These are phyloP conservation scores for Aleiodes alternator DNA, from an alignment of 2,888 invertebrate genomes.

Conservation along the genomic window DNA sequence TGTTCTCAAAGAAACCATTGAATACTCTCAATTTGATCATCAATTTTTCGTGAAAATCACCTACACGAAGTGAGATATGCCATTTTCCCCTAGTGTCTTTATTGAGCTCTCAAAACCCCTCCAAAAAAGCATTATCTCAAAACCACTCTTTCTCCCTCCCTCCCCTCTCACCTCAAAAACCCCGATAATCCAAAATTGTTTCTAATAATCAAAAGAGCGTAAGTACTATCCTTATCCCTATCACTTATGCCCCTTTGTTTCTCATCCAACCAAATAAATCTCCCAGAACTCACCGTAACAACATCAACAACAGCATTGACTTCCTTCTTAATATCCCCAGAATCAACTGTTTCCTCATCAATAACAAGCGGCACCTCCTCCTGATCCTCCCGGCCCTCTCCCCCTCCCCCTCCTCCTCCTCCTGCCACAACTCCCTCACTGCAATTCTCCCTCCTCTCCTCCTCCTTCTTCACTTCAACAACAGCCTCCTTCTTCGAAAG, in stretches of 20 bases:
- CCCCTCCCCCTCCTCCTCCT: conserved; percentile 38
- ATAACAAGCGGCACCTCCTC: conserved; percentile 73
- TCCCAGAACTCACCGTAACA: conserved; percentile 58
- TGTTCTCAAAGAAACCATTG: too few species aligned
- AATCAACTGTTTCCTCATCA: conserved; percentile 71
- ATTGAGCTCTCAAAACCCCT: too few species aligned
- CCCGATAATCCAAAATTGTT: too few species aligned
- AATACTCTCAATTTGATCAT: background rate
- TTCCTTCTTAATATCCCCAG: conserved; percentile 58
- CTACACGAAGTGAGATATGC: conserved; percentile 47
- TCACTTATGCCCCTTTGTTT: too few species aligned
- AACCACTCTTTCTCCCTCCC: too few species aligned
- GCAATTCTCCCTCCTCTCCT: conserved; percentile 63
- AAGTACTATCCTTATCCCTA: too few species aligned
- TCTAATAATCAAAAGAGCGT: too few species aligned
- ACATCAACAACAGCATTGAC: conserved; percentile 52
- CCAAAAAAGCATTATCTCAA: too few species aligned
- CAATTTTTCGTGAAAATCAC: conserved; percentile 49
- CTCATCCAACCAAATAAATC: too few species aligned
- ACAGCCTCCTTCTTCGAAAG: conserved; percentile 88
- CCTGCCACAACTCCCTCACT: conserved; percentile 66
- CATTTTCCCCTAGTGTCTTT: too few species aligned
- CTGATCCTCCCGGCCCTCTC: conserved; percentile 62
- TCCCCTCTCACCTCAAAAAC: too few species aligned
- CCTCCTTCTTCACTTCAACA: conserved; percentile 61